Evolutionary conservation across 2,113 vertebrate genomes (phyloP).

Genomic region (Bujurquina vittata): DNA sequence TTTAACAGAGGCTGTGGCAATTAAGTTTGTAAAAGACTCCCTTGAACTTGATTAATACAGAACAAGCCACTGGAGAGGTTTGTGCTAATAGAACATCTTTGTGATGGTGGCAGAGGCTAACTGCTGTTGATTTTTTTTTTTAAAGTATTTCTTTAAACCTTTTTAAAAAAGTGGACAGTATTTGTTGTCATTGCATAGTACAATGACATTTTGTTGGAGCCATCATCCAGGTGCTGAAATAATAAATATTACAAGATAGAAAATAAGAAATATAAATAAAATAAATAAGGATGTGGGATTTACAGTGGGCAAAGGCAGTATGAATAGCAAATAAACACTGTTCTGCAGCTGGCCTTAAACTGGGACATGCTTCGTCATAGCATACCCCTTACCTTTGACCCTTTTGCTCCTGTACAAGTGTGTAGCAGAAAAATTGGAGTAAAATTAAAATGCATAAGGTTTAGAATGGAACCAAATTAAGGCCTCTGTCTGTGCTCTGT

Average conservation of each 20-base stretch:
- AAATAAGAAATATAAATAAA: too few species aligned
- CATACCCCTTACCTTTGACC: not conserved
- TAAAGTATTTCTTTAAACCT: not conserved
- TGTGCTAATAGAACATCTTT: not conserved
- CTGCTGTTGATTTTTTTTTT: not conserved
- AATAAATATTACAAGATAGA: too few species aligned
- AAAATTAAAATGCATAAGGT: not conserved
- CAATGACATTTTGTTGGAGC: too few species aligned
- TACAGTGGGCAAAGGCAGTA: too few species aligned
- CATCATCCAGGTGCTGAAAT: too few species aligned
- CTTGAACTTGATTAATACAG: not conserved
- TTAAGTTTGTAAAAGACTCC: not conserved
- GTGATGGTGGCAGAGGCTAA: not conserved
- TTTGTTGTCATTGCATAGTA: too few species aligned
- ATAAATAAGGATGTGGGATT: too few species aligned
- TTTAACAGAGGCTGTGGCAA: not conserved
- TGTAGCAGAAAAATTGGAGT: fast-evolving
- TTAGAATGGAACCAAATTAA: not conserved
- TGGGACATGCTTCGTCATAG: not conserved
- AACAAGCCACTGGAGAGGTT: not conserved
- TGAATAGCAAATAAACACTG: not conserved
- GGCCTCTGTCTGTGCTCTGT: not conserved
- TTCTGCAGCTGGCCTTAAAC: fast-evolving
- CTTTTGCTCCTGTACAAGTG: fast-evolving
- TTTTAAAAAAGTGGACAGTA: not conserved